phyloP scores from a whole-genome alignment of 1,140 invertebrate species.

The Rhagoletis zephyria region DNA sequence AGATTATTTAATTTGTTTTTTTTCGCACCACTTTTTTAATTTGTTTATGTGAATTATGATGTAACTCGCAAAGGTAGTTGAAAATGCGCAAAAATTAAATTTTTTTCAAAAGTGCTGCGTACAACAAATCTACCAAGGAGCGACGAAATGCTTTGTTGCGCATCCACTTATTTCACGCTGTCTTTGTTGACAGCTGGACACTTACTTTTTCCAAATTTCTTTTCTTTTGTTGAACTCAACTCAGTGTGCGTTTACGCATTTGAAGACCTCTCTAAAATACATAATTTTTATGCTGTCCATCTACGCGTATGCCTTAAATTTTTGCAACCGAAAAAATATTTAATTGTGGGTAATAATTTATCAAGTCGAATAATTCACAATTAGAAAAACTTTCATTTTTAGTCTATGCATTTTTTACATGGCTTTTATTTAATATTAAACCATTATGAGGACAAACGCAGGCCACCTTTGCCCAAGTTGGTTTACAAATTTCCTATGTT shows the following conservation, averaged over 20 bases:
- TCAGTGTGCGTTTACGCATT: not conserved
- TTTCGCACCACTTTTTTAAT: not conserved
- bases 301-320: not conserved
- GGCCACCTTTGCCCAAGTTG: too few species aligned
- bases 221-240: not conserved
- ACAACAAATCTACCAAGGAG: not conserved
- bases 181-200: not conserved
- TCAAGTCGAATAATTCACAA: not conserved
- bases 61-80: not conserved
- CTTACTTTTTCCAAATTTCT: not conserved
- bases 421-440: too few species aligned
- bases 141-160: not conserved
- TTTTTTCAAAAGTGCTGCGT: not conserved
- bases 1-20: too few species aligned
- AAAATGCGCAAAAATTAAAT: not conserved
- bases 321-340: not conserved
- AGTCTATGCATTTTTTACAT: not conserved
- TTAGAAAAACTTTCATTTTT: slow-evolving; percentile 11
- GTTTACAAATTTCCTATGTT: too few species aligned
- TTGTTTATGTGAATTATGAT: not conserved
- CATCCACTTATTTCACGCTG: not conserved
- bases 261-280: not conserved
- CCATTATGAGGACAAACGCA: too few species aligned
- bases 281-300: not conserved
- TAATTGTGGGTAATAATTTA: not conserved